A percentile compares a stretch with the other conserved stretches of the same genome.
Conservation (phyloP, 2,888 invertebrate species). For the Parascotia fuliginaria region DNA sequence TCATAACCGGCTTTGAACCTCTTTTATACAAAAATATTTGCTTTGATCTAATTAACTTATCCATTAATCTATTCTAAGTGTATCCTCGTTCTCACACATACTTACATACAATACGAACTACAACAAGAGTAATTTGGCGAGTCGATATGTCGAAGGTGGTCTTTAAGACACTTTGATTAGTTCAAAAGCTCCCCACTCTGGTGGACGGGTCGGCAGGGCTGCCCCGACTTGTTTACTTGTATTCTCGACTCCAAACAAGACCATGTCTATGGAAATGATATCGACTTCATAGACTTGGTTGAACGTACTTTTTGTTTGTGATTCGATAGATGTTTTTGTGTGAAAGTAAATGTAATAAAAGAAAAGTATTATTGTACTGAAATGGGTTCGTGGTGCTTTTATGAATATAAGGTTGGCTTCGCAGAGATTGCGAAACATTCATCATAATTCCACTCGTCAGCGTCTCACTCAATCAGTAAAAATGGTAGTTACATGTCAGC, state of each 20-base stretch:
- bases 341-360: conserved; percentile 9
- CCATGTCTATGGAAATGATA: conserved; percentile 28
- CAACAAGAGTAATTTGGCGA: conserved; percentile 61
- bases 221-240: conserved; percentile 9
- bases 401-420: no score
- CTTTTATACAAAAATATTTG: no score
- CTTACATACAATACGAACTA: conserved; percentile 29
- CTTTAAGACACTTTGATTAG: conserved; percentile 78
- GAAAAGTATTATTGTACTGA: conserved; percentile 11
- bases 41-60: no score
- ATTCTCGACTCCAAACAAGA: conserved; percentile 18
- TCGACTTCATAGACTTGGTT: neutral
- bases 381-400: neutral
- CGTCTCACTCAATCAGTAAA: no score
- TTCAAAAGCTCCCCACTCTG: conserved; percentile 58
- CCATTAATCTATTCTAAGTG: no score
- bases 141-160: conserved; percentile 70
- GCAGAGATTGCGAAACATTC: no score
- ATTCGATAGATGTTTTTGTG: neutral
- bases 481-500: no score
- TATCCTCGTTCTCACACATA: no score
- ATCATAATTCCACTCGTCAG: no score
- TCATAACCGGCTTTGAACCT: no score
- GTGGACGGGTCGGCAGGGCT: conserved; percentile 26
- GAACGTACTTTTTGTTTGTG: neutral